Base-by-base conservation (phyloP, 2,888 invertebrate genomes). In the Eugnorisma glareosa region DNA sequence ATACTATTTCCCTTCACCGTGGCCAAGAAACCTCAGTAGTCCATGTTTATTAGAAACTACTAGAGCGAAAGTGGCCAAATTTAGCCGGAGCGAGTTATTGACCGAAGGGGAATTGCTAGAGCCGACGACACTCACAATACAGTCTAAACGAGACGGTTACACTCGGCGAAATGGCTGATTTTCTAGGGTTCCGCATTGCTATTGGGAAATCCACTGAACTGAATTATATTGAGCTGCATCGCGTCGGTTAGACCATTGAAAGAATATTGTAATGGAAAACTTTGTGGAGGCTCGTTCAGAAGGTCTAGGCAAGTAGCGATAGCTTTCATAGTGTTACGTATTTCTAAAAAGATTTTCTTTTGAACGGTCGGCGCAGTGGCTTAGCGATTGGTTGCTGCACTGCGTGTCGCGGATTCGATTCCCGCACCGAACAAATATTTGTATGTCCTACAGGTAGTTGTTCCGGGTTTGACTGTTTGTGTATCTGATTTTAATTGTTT, bases 111-210 rank as follows among this genome's bases (percentile, higher is more conserved):
- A 84, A 88, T 86, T 77, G 81, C 79, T 72, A 67, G 72, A 79
- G 75, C 79, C 67, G 66, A 57, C 88, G 64, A 75, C 77, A 77
- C 64, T 82, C 81, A 88, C 89, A 88, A 89, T 87, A 85, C 83
- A 71, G 73, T 77, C 83, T 85, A 87, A 88, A 88, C 83, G 89
- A 88, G 83, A 81, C 64, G 70, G 82, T 86, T 82, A 83, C 77
- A 82, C 75, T 81, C 78, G 73, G 76, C 40, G 54, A 81, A 79
- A 82, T 72, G 85, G 72, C 64, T 63, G 78, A 66, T 61, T 75
- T 82, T 64, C 73, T 80, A 68, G 86, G 64, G 76, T 75, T 79
- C 86, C 70, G 64, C 31, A 40, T 51, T 43, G 35, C 54, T 31
- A 10, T 24, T 61, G 28, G 57, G 40, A 51, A 35, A 67, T 67